Percentiles rank a stretch among this genome's conserved stretches.
Conservation (phyloP, 2,113 vertebrate species). For the Nothobranchius kuhntae region DNA sequence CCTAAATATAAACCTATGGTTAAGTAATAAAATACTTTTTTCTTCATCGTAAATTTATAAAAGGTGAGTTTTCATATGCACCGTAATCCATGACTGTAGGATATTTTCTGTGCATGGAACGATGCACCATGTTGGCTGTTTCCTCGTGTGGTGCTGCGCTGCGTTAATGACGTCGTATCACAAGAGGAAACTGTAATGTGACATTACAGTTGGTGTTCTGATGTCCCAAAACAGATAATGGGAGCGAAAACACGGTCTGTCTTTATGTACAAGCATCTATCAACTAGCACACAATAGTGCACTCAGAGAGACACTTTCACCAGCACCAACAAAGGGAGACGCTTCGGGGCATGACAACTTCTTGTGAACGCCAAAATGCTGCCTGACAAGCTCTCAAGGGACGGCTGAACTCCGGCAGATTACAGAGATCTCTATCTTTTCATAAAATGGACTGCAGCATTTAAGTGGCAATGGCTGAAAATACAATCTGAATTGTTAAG, state of each 20-base stretch:
- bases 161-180: background rate
- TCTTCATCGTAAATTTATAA: no score
- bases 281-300: constrained; percentile 64
- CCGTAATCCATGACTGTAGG: constrained; percentile 15
- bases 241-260: constrained; percentile 57
- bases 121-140: constrained; percentile 1
- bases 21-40: no score
- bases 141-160: background rate
- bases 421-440: constrained; percentile 80
- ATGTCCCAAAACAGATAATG: constrained; percentile 44
- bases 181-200: background rate
- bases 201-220: constrained; percentile 33
- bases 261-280: constrained; percentile 55
- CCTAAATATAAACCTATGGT: no score
- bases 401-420: constrained; percentile 71
- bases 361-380: constrained; percentile 72
- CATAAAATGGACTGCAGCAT: constrained; percentile 76
- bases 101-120: constrained; percentile 15
- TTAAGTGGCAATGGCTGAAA: constrained; percentile 78
- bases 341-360: constrained; percentile 70
- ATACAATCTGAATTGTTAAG: constrained; percentile 79
- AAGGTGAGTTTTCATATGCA: no score
- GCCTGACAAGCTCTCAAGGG: constrained; percentile 75
- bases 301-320: constrained; percentile 65
- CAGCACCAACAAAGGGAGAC: constrained; percentile 62